Evolutionary conservation across 2,797 vertebrate species (phyloP).

Genomic region (Xerus rutilus): DNA sequence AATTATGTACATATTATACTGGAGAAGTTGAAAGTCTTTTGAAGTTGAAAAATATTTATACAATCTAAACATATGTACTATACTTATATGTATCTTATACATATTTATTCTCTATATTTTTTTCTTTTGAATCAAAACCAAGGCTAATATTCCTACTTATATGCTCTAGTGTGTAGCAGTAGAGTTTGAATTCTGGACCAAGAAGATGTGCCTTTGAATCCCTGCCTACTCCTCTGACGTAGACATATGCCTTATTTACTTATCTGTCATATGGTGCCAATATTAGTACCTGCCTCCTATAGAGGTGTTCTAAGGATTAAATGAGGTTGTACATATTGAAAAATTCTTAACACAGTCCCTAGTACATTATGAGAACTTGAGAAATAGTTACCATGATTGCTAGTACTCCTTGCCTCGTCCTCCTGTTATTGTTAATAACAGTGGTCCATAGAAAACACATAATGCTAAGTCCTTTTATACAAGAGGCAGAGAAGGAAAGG

Average conservation of each 20-base stretch:
- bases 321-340: not conserved
- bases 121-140: not conserved
- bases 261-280: not conserved
- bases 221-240: not conserved
- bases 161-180: not conserved
- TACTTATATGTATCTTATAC: not conserved
- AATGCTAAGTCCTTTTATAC: not conserved
- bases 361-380: not conserved
- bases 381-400: slow-evolving; percentile 6
- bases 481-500: not conserved
- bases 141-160: not conserved
- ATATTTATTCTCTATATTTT: not conserved
- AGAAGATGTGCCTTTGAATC: not conserved
- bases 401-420: not conserved
- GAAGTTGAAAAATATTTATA: not conserved
- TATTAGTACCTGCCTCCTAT: not conserved
- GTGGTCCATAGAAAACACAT: not conserved
- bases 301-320: not conserved
- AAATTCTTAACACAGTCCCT: not conserved
- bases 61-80: not conserved
- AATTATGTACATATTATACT: not conserved
- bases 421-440: not conserved
- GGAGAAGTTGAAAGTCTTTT: not conserved
- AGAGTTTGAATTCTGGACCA: not conserved
- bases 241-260: not conserved